phyloP scores from a whole-genome alignment of 2,113 vertebrate species.

The Labeo catla region DNA sequence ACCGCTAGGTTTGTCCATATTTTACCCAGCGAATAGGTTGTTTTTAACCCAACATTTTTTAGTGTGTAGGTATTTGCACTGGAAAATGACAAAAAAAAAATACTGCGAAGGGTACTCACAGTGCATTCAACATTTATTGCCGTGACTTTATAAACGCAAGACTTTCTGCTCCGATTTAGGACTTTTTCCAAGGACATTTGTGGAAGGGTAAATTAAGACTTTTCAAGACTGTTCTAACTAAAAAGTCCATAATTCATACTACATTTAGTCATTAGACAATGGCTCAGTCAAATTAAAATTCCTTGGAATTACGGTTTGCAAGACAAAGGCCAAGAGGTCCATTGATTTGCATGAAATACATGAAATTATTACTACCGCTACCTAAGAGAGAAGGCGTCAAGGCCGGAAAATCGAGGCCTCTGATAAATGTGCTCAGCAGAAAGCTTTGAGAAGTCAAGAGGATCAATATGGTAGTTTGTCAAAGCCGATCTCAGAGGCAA shows the following conservation, averaged over 20 bases:
- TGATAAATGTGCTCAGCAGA: slow-evolving; percentile 88
- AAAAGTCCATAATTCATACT: neutral
- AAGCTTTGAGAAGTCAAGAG: slow-evolving; percentile 71
- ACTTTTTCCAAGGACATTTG: neutral
- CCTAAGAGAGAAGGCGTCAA: slow-evolving; percentile 82
- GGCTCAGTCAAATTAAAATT: slow-evolving; percentile 69
- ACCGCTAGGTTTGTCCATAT: no score
- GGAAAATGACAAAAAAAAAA: neutral
- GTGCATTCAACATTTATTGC: neutral
- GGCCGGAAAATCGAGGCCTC: slow-evolving; percentile 86
- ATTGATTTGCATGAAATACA: slow-evolving; percentile 99
- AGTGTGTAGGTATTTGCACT: neutral
- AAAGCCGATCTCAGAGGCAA: slow-evolving; percentile 83
- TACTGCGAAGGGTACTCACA: neutral
- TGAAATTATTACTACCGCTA: slow-evolving; percentile 96
- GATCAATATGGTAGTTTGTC: slow-evolving; percentile 97
- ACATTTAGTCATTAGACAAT: slow-evolving; percentile 45
- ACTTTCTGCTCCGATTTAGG: neutral
- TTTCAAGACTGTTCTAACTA: neutral
- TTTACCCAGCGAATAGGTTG: no score
- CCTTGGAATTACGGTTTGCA: slow-evolving; percentile 74
- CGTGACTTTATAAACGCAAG: neutral
- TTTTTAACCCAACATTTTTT: no score
- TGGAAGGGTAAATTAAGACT: neutral
- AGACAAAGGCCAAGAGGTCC: slow-evolving; percentile 83